These are phyloP conservation scores for Odontothrips loti DNA, from an alignment of 2,888 invertebrate genomes.

Conservation along the genomic window DNA sequence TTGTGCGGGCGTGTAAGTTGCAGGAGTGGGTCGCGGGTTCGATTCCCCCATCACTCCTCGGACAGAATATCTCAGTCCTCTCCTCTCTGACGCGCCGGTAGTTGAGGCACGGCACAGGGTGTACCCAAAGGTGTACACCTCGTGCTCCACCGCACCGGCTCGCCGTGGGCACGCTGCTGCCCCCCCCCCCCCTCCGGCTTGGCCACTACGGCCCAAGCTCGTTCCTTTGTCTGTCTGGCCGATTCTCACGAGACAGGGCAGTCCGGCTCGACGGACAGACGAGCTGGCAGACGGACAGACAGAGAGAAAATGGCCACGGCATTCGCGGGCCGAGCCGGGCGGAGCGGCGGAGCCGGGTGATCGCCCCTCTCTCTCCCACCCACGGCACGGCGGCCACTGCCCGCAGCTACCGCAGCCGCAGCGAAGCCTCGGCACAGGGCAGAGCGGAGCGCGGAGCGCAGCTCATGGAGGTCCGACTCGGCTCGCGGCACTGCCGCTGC, in stretches of 20 bases:
- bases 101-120: neutral
- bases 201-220: neutral
- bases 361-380: no score
- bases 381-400: no score
- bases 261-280: neutral
- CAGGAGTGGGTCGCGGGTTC: neutral
- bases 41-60: neutral
- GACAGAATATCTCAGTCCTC: no score
- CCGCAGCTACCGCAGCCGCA: no score
- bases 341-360: neutral
- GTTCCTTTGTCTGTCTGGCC: slow-evolving; percentile 1
- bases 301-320: neutral
- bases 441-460: no score
- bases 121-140: neutral
- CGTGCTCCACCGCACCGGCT: neutral
- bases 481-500: no score
- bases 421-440: no score
- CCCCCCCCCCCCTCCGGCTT: neutral
- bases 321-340: neutral
- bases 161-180: neutral
- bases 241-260: slow-evolving; percentile 4
- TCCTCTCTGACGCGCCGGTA: no score
- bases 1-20: no score
- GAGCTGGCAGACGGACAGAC: neutral
- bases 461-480: no score